Evolutionary conservation across 2,797 vertebrate species (phyloP).

Genomic region (Bufotes viridis): DNA sequence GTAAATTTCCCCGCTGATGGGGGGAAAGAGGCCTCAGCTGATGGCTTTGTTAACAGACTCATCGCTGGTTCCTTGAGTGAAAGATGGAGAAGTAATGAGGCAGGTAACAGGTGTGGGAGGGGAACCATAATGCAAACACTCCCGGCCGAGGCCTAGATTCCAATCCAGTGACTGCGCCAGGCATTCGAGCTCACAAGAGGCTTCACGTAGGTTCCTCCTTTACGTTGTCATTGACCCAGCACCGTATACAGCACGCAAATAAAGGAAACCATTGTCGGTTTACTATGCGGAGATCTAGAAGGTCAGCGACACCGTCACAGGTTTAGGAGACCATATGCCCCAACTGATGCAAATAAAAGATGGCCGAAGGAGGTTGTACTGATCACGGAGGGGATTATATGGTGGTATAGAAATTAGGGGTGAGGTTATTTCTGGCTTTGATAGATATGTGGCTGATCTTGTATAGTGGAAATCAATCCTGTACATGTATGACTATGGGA

Average conservation of each 20-base stretch:
- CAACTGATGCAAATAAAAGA: not conserved
- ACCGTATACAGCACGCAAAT: not conserved
- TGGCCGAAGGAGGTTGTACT: not conserved
- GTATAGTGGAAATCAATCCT: not conserved
- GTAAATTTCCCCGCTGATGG: conserved; percentile 50
- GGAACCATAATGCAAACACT: conserved; percentile 42
- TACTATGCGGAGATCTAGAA: not conserved
- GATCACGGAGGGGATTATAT: not conserved
- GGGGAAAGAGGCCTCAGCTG: conserved; percentile 42
- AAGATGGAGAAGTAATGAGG: conserved; percentile 59
- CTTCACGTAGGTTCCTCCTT: conserved; percentile 20
- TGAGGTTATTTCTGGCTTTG: not conserved
- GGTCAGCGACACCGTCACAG: conserved; percentile 9
- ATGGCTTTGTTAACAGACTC: conserved; percentile 60
- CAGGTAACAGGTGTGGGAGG: conserved; percentile 60
- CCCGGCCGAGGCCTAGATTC: conserved; percentile 33
- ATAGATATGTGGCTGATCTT: not conserved
- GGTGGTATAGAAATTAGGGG: too few species aligned
- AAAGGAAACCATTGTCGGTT: conserved; percentile 2
- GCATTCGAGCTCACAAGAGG: not conserved
- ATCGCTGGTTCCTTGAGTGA: conserved; percentile 47
- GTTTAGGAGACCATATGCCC: not conserved
- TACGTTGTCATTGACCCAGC: not conserved
- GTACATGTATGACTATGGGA: too few species aligned
- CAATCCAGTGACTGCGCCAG: conserved; percentile 49